A percentile compares a stretch with the other conserved stretches of the same genome.
phyloP scores from a whole-genome alignment of 2,888 invertebrate genomes.

The Drosophila anceps region DNA sequence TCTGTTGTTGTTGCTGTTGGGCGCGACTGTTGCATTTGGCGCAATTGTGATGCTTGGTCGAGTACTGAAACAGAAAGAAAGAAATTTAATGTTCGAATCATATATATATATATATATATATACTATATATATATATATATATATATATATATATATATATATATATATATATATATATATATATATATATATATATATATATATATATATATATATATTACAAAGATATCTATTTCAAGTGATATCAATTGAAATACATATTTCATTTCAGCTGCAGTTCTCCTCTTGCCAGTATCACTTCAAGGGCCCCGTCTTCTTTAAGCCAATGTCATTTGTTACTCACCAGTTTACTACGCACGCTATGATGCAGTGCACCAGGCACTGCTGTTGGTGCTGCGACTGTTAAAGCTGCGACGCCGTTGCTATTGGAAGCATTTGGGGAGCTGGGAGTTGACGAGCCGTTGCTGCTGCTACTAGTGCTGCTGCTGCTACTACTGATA shows the following conservation, averaged over 20 bases:
- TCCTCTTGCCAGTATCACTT: too few species aligned
- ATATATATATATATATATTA: too few species aligned
- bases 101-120: too few species aligned
- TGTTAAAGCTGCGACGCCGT: conserved; percentile 31
- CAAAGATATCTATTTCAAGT: background rate
- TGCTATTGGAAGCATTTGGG: conserved; percentile 12
- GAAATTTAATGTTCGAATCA: background rate
- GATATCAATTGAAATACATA: background rate
- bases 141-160: too few species aligned
- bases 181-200: too few species aligned
- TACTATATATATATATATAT: too few species aligned
- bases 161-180: too few species aligned
- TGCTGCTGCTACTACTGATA: conserved; percentile 20
- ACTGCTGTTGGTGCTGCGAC: background rate
- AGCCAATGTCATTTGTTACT: conserved; percentile 22
- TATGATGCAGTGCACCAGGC: conserved; percentile 53
- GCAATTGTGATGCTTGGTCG: conserved; percentile 77
- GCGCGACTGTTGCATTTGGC: conserved; percentile 75
- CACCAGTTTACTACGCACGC: conserved; percentile 80
- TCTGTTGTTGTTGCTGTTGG: conserved; percentile 40
- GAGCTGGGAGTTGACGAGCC: conserved; percentile 19
- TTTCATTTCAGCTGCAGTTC: too few species aligned
- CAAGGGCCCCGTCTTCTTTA: background rate
- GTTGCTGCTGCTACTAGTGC: conserved; percentile 15
- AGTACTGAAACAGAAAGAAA: conserved; percentile 61